Evolutionary conservation across 2,113 vertebrate genomes (phyloP).

Genomic region (Acrocephalus kingi): DNA sequence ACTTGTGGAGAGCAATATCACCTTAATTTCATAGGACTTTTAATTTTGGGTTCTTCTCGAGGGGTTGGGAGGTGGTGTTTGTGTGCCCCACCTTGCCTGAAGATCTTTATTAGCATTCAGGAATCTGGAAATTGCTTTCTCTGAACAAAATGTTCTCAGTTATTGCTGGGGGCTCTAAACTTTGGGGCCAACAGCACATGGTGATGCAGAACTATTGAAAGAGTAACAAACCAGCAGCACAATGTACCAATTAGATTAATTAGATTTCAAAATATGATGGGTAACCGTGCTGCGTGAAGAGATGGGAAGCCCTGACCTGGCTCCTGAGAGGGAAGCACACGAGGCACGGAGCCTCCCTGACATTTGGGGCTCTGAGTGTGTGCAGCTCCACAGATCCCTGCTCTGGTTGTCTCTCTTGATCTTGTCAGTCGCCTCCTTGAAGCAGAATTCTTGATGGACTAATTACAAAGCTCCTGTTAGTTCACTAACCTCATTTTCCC

Average conservation of each 20-base stretch:
- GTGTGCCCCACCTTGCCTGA: not conserved
- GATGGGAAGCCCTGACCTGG: not conserved
- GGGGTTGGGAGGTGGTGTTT: not conserved
- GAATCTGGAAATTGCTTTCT: not conserved
- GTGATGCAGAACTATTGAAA: not conserved
- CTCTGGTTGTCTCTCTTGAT: not conserved
- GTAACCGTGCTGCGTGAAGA: not conserved
- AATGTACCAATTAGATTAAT: conserved; percentile 27
- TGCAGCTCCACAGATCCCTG: not conserved
- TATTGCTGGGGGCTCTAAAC: not conserved
- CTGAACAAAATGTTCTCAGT: not conserved
- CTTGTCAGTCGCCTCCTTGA: not conserved
- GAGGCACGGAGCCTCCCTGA: not conserved
- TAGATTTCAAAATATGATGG: not conserved
- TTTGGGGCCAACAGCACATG: not conserved
- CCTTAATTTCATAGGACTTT: not conserved
- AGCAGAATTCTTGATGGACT: not conserved
- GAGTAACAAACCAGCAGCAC: not conserved
- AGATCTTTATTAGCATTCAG: not conserved
- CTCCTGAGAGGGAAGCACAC: not conserved
- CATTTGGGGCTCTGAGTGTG: not conserved
- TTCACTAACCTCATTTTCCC: not conserved
- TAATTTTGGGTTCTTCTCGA: fast-evolving
- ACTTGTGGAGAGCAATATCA: not conserved
- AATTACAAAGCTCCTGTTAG: not conserved